A percentile compares a stretch with the other conserved stretches of the same genome.
Conservation (phyloP, 2,113 vertebrate genomes). For the Dicaeum eximium region DNA sequence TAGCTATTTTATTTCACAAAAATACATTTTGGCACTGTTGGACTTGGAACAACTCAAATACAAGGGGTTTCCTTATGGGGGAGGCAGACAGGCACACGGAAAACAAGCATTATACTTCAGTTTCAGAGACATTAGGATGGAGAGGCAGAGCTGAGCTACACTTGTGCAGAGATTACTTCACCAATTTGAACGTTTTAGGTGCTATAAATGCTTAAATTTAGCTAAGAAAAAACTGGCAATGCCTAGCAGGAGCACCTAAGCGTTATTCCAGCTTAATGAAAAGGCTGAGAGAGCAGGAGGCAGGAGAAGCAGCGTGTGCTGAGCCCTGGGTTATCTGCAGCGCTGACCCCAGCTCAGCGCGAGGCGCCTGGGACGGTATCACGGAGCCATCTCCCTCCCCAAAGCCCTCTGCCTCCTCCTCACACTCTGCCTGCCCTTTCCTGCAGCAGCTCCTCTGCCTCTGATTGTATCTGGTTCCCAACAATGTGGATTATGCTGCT, state of each 20-base stretch:
- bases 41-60: background rate
- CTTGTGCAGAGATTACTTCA: background rate
- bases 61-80: background rate
- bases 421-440: background rate
- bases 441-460: background rate
- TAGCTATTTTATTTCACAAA: slow-evolving; percentile 59
- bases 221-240: background rate
- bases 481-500: background rate
- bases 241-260: background rate
- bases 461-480: background rate
- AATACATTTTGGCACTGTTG: slow-evolving; percentile 23
- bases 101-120: background rate
- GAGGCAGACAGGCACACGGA: background rate
- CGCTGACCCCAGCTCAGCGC: background rate
- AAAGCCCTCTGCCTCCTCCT: background rate
- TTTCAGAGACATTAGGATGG: background rate
- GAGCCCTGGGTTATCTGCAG: background rate
- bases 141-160: background rate
- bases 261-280: background rate
- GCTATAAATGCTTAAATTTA: background rate
- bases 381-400: background rate
- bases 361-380: background rate
- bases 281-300: background rate
- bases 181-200: background rate
- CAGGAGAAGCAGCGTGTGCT: rapidly evolving